Base-by-base conservation (phyloP, 2,888 invertebrate species). In the Drosophila anomalipes region DNA sequence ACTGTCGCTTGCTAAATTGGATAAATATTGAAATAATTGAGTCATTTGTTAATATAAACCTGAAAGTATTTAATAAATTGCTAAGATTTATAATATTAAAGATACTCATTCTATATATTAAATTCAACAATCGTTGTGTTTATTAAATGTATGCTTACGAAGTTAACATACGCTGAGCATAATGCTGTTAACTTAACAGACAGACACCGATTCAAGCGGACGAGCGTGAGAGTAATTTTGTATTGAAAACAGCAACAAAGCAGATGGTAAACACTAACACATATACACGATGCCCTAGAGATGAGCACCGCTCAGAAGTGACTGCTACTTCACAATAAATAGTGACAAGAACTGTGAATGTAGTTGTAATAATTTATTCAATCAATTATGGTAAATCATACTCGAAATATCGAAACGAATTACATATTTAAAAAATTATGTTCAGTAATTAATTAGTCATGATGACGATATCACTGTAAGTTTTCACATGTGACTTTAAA, bases 131-230 rank as follows among this genome's bases (percentile, higher is more conserved):
- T 6, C 9, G 9, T 12, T 33, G 14, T 30, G 10, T 57, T 56
- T 14, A 30, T 39, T 10, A 12, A 71, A 16, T 22, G 22, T 39
- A 12, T 33, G 52, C 33, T 16, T 26, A 22, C 19, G 22, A 19
- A 22, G 0, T 70, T 68, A 81, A 68, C 81, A 68, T 61, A 35
- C 32, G 44, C 28, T 59, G 68, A 68, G 64, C 58, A 44, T 26
- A 22, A 1, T 14, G 52, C 73, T 79, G 79, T 82, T 82, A 79
- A 72, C 14, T 78, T 79, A 74, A 82, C 79, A 82, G 79, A 26
- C 16, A 19, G 30, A 67, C 79, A 74, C 67, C 59, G 14, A 67
- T 61, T 53, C 47, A 62, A 60, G 61, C 39, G 59, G 35, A 35
- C 65, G 51, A 54, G 67, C 65, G 66, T 22, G 69, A 74, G 79